These are phyloP conservation scores for Engystomops pustulosus DNA, from an alignment of 2,113 vertebrate species.

Conservation along the genomic window DNA sequence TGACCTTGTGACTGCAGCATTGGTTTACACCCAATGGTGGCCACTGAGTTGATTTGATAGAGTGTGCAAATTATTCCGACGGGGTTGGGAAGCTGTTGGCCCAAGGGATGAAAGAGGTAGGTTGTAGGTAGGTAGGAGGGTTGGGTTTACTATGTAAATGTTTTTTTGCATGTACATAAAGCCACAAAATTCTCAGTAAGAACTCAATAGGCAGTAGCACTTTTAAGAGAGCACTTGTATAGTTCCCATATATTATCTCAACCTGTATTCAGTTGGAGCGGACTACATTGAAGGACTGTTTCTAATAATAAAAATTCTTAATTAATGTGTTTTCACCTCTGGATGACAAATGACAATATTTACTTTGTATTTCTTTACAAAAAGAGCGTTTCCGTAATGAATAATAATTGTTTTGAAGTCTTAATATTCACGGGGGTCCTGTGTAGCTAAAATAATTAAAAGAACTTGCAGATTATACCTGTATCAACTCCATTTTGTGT, in stretches of 20 bases:
- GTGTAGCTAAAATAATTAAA: constrained; percentile 38
- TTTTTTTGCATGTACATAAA: too few species aligned
- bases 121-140: too few species aligned
- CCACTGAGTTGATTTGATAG: too few species aligned
- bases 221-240: neutral
- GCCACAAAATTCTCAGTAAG: too few species aligned
- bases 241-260: neutral
- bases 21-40: too few species aligned
- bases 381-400: neutral
- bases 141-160: too few species aligned
- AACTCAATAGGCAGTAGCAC: too few species aligned
- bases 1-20: too few species aligned
- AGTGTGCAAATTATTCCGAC: too few species aligned
- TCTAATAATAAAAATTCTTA: neutral
- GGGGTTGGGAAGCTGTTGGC: too few species aligned
- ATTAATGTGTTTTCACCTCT: neutral
- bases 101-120: too few species aligned
- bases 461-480: constrained; percentile 24
- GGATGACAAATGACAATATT: neutral
- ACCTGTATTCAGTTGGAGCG: neutral
- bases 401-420: constrained; percentile 32
- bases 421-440: constrained; percentile 4
- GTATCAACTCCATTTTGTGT: constrained; percentile 37
- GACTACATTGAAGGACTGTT: neutral
- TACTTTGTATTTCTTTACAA: constrained; percentile 8